Evolutionary conservation across 2,888 invertebrate species (phyloP).

Genomic region (Dolichopus griseipennis): DNA sequence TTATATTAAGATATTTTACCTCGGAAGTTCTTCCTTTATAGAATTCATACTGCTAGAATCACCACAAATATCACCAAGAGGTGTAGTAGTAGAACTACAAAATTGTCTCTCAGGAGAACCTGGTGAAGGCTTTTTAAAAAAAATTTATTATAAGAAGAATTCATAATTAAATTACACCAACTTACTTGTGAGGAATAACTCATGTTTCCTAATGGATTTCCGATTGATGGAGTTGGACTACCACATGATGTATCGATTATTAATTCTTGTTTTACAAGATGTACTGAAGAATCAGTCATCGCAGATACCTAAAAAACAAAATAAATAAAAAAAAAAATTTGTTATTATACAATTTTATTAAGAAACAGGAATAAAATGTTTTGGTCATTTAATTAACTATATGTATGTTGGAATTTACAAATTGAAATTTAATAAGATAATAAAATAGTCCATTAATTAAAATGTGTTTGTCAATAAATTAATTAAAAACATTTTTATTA

Average conservation of each 20-base stretch:
- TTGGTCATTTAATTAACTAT: no score
- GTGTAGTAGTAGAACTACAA: constrained; percentile 79
- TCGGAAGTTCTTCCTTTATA: constrained; percentile 26
- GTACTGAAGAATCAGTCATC: constrained; percentile 24
- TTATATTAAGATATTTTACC: constrained; percentile 15
- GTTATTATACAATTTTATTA: no score
- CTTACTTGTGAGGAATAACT: neutral
- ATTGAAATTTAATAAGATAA: no score
- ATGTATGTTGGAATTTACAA: no score
- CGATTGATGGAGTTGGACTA: constrained; percentile 25
- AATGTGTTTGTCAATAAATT: no score
- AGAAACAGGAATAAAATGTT: no score
- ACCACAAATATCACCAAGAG: constrained; percentile 48
- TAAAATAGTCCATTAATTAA: no score
- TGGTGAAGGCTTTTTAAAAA: constrained; percentile 8
- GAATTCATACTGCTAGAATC: constrained; percentile 33
- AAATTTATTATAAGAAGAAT: neutral
- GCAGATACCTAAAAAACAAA: constrained; percentile 22
- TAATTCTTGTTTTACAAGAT: constrained; percentile 24
- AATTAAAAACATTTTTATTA: no score
- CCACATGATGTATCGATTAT: constrained; percentile 25
- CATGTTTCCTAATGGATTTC: constrained; percentile 15
- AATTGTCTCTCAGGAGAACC: constrained; percentile 71
- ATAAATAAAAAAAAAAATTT: neutral
- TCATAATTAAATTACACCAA: neutral